Evolutionary conservation across 2,113 vertebrate genomes (phyloP).

Genomic region (Pongo abelii): DNA sequence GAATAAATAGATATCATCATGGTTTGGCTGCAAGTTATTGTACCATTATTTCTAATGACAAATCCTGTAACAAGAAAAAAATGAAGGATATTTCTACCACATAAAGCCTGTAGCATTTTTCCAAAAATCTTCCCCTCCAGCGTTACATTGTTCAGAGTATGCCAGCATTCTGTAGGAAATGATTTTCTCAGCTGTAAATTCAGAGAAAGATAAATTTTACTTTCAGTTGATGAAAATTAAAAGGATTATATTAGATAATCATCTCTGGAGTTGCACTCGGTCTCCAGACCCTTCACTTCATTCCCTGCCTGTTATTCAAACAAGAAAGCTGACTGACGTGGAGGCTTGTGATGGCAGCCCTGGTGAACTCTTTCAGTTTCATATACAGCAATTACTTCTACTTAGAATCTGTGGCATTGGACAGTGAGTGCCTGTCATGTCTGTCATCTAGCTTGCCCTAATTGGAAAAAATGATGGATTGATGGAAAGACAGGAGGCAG

Average conservation of each 20-base stretch:
- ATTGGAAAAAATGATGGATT: constrained; percentile 67
- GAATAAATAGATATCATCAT: background rate
- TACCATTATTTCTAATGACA: constrained; percentile 13
- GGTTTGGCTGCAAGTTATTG: background rate
- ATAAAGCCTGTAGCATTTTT: constrained; percentile 1
- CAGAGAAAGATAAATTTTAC: background rate
- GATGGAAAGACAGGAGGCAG: constrained; percentile 47
- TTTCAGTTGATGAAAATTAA: background rate
- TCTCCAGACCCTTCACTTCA: background rate
- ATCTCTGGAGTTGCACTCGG: background rate
- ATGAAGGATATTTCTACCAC: background rate
- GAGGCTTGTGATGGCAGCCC: background rate
- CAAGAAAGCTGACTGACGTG: background rate
- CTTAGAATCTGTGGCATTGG: constrained; percentile 55
- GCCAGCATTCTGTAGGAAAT: background rate
- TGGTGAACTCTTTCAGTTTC: background rate
- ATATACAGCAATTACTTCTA: constrained; percentile 65
- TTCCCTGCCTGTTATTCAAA: background rate
- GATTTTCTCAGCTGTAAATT: background rate
- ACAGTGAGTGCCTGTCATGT: constrained; percentile 13
- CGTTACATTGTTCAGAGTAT: background rate
- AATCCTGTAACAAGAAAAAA: background rate
- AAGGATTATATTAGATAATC: background rate
- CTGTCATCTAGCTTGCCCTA: constrained; percentile 57
- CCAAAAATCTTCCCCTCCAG: background rate